Conservation (phyloP, 2,888 invertebrate genomes). For the Lasioglossum pauxillum region DNA sequence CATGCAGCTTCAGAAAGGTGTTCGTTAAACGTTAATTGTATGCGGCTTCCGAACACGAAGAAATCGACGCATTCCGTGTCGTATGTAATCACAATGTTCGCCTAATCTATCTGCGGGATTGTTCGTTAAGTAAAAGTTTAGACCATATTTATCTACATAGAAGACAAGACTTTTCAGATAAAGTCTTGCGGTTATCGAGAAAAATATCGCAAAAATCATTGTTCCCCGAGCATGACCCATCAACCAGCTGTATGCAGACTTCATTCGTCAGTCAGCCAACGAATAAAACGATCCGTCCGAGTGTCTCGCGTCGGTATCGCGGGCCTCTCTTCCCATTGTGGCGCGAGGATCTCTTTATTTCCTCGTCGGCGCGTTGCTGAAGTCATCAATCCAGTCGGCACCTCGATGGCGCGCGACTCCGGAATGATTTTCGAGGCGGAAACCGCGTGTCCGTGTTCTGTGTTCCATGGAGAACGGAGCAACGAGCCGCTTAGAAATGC, state of each 20-base stretch:
- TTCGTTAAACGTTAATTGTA: constrained; percentile 31
- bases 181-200: neutral
- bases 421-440: constrained; percentile 30
- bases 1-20: constrained; percentile 29
- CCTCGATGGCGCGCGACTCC: constrained; percentile 21
- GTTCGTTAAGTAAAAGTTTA: no score
- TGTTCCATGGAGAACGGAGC: constrained; percentile 17
- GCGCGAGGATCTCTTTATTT: neutral
- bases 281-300: constrained; percentile 2
- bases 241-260: neutral
- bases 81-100: neutral
- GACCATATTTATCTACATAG: no score
- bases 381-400: constrained; percentile 39
- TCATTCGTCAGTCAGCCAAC: neutral
- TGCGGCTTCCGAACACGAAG: constrained; percentile 34
- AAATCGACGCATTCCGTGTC: neutral
- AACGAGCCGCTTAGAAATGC: constrained; percentile 70
- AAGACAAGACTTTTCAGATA: neutral
- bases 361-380: constrained; percentile 34
- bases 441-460: constrained; percentile 16
- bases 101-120: neutral
- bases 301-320: constrained; percentile 4
- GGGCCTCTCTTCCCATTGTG: neutral
- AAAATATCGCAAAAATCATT: neutral
- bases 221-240: neutral